phyloP scores from a whole-genome alignment of 2,888 invertebrate genomes.

The Noctua fimbriata region DNA sequence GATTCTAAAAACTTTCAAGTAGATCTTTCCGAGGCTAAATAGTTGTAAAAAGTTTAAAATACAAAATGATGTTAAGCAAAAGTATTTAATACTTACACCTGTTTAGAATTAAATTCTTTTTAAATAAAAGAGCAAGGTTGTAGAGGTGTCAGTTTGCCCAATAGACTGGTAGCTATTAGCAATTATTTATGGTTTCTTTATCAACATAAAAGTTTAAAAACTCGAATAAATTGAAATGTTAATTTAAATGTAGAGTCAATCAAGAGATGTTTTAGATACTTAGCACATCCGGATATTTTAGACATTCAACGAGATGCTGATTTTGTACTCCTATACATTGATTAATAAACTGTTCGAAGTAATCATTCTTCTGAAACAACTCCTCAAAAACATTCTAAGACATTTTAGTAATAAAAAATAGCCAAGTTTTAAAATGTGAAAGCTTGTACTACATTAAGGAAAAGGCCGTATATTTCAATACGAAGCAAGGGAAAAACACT shows the following conservation, averaged over 20 bases:
- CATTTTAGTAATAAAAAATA: neutral
- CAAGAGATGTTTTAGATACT: neutral
- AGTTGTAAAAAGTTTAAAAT: neutral
- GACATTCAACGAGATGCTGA: neutral
- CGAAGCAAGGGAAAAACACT: conserved; percentile 79
- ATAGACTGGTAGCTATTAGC: conserved; percentile 13
- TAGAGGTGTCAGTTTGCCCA: neutral
- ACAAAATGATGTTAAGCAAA: neutral
- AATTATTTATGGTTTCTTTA: neutral
- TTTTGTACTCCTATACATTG: neutral
- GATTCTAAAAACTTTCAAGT: neutral
- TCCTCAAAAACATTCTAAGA: neutral
- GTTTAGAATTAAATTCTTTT: neutral
- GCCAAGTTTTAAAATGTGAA: conserved; percentile 34
- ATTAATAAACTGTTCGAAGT: neutral
- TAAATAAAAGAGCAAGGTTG: neutral
- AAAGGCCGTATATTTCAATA: conserved; percentile 70
- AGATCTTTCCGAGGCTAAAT: neutral
- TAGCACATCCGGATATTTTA: neutral
- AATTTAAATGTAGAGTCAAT: neutral
- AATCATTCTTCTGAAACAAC: neutral
- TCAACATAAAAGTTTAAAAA: neutral
- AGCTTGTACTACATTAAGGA: conserved; percentile 61
- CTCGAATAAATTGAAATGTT: neutral
- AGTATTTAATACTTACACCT: neutral